Conservation (phyloP, 2,113 vertebrate genomes). For the Odocoileus virginianus region DNA sequence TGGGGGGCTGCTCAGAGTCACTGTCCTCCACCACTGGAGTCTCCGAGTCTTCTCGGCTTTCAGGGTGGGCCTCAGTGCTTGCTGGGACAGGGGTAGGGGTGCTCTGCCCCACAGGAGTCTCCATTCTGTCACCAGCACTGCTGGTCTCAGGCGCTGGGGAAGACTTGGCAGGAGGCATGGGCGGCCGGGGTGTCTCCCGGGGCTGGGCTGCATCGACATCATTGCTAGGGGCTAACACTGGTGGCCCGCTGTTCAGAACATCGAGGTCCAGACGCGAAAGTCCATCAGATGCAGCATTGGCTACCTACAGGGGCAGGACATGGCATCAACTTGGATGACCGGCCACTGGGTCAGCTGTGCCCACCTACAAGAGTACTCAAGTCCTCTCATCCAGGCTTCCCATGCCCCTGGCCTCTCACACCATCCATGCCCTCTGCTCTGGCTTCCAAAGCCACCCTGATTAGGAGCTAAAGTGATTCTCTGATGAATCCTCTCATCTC, state of each 20-base stretch:
- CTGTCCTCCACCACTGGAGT: conserved; percentile 37
- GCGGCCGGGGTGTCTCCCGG: conserved; percentile 76
- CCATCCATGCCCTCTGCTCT: background rate
- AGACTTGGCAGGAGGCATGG: conserved; percentile 78
- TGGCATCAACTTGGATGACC: background rate
- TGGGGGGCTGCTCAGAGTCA: conserved; percentile 65
- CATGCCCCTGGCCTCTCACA: background rate
- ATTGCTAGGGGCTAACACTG: conserved; percentile 73
- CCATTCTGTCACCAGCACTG: conserved; percentile 48
- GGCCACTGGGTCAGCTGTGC: background rate
- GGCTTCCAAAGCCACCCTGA: background rate
- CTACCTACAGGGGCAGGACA: conserved; percentile 81
- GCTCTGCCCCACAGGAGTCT: conserved; percentile 68
- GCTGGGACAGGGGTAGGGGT: conserved; percentile 68
- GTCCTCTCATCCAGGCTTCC: background rate
- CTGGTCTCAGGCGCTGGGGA: conserved; percentile 56
- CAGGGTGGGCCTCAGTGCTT: conserved; percentile 42
- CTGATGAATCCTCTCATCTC: background rate
- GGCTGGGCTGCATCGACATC: conserved; percentile 48
- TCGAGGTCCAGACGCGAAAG: conserved; percentile 89
- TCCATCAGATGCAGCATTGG: conserved; percentile 87
- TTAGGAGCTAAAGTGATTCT: background rate
- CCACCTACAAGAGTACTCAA: background rate
- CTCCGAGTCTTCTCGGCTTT: conserved; percentile 65
- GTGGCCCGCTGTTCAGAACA: conserved; percentile 75